phyloP scores from a whole-genome alignment of 2,888 invertebrate species.

The Aquatica leii region DNA sequence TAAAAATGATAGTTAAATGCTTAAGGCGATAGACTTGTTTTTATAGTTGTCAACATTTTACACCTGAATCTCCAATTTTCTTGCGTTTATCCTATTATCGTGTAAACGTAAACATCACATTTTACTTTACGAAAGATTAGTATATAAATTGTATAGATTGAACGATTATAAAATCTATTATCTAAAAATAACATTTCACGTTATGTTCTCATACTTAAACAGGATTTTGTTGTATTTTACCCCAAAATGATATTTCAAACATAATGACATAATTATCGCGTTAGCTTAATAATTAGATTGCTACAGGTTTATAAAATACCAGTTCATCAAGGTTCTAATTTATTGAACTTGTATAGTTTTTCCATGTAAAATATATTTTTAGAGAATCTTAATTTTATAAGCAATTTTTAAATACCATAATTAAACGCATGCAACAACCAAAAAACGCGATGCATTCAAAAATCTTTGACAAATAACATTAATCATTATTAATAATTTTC shows the following conservation, averaged over 20 bases:
- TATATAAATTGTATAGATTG: background rate
- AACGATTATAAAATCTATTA: too few species aligned
- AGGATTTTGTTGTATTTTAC: conserved; percentile 2
- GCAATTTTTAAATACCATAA: too few species aligned
- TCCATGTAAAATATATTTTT: too few species aligned
- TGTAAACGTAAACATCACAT: conserved; percentile 26
- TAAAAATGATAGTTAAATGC: conserved; percentile 32
- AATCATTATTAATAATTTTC: too few species aligned
- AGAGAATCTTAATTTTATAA: too few species aligned
- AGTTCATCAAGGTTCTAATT: conserved; percentile 13
- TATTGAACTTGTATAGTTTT: too few species aligned
- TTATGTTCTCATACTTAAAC: background rate
- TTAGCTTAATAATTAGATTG: conserved; percentile 7
- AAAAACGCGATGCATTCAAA: too few species aligned
- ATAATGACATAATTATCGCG: conserved; percentile 11
- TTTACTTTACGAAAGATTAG: conserved; percentile 6
- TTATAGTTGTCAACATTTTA: conserved; percentile 35
- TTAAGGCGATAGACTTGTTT: conserved; percentile 33
- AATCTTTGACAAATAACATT: too few species aligned
- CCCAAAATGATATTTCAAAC: background rate
- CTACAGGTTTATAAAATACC: conserved; percentile 10
- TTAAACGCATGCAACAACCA: too few species aligned
- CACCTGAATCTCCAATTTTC: conserved; percentile 15
- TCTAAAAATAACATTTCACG: too few species aligned
- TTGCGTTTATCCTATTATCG: conserved; percentile 20